Evolutionary conservation across 2,888 invertebrate species (phyloP), one percentile per base, ranked within the genome.

Genomic region (Drosophila monieri): DNA sequence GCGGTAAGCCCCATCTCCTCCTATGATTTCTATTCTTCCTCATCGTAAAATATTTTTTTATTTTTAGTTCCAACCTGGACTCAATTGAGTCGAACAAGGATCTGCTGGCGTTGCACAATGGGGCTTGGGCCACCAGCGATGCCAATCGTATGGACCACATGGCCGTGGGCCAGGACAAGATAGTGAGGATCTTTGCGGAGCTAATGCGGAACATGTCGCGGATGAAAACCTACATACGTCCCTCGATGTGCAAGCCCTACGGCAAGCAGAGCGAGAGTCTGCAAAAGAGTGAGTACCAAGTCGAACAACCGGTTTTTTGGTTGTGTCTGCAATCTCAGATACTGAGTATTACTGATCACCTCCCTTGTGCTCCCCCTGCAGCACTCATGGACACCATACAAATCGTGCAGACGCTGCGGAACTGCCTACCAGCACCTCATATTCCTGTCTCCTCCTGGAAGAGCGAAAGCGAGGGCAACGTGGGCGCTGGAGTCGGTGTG

Each of bases 401-500:
- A 91, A 92, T 97, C 89, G 96, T 97, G 62, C 97, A 97, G 90
- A 96, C 96, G 9, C 92, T 97, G 77, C 94, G 97, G 56, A 96
- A 96, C 90, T 96, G 96, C 89, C 92, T 97, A 89, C 97, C 97
- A 64, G 96, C 96, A 27, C 96, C 97, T 6, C 97, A 96, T 90
- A 97, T 97, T 89, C 96, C 96, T 88, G 96, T 97, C 58, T 96
- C 96, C 74, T 96, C 96, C 66, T 97, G 97, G 97, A 97, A 97
- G 91, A 97, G 96, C 89, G 96, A 97, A 91, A 93, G 92, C 86
- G 93, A 93, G 59, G 87, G 86, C n/a, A 79, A 71, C 47, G 67
- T 73, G 9, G 71, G 67, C 10, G 55, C 73, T 0, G 60, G 59
- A 10, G 85, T 64, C 15, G 65, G 54, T 1, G 66, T 71, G 0